Base-by-base conservation (phyloP, 2,113 vertebrate species). In the Ariopsis seemanni region DNA sequence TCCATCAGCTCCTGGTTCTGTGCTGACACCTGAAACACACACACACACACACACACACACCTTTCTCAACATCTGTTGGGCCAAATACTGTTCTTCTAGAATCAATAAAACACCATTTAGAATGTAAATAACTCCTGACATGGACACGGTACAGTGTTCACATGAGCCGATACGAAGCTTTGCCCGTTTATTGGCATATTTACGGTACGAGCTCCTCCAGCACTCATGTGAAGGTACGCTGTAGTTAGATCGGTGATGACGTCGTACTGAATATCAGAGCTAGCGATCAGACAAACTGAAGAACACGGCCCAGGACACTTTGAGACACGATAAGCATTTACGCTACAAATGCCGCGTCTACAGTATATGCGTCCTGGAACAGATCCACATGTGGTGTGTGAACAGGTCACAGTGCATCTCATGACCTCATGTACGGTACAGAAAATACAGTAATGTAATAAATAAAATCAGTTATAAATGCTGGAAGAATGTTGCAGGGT, bases 1-100 rank as follows among this genome's bases (percentile, higher is more conserved):
- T 99, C 98, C 58, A 99, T 96, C 91, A 99, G 95, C 4, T 99
- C 97, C 94, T 99, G 98, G 93, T 99, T 99, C 94, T 99, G 98
- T 34, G 90, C 91, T 0, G 98, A 98, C 85, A 99, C 95, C 98
- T 99, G 91, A 85, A 92, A 93, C 83, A 86, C 57, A 84, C 67
- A 86, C 20, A 63, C 48, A 71, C 9, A 22, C 20, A 77, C 0
- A 50, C 34, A 75, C 17, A 20, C 5, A 72, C 20, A 77, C 74
- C 5, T 34, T 34, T 71, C 25, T 27, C 4, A 69, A 69, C 7
- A 72, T 42, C 34, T 20, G 34, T 74, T 8, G 3, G 30, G 17
- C 1, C 74, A 77, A 52, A 14, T 25, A 25, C 11, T 5, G 2
- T 52, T 22, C 20, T 5, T 22, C 3, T 5, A 18, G 67, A 69